Evolutionary conservation across 2,888 invertebrate species (phyloP), one percentile per base, ranked within the genome.

Genomic region (Ormyrus labotus): DNA sequence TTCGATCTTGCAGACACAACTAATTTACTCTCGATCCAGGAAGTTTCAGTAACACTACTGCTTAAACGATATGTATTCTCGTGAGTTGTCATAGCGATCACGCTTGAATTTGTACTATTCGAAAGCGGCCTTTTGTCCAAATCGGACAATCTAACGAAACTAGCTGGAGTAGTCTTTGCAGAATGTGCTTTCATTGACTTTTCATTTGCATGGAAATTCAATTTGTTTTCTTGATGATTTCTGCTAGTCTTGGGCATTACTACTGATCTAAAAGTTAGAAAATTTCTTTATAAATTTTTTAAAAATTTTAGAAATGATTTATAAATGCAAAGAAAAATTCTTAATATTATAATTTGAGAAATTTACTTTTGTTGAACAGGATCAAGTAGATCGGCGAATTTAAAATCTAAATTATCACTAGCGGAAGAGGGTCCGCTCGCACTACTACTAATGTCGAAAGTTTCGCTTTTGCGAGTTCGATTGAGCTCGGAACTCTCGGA

Each of bases 131-230:
- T 93, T 85, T 95, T 95, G 88, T 96, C 96, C 89, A 96, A 92
- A 88, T 96, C 96, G 0, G 96, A 96, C 7, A 96, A 91, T 86
- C 94, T 94, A 0, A 96, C 96, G 87, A 95, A 95, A 75, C 92
- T 91, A 47, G 91, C 79, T 87, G 91, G 80, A 34, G 82, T 81
- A 5, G 72, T 51, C 34, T 84, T 85, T 4, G 67, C 58, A 7
- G 81, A 72, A n/a, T 81, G 71, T 45, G 64, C 47, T 63, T 76
- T 73, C 7, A 7, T 58, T 1, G 10, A 10, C 75, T 69, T 81
- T 68, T 71, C 78, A 70, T 61, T 72, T 75, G 74, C 64, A 63
- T 5, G 11, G 8, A n/a, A 8, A 34, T 34, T 10, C 8, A 65
- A n/a, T 70, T 50, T 57, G n/a, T 51, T 68, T 13, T 68, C 68